phyloP scores from a whole-genome alignment of 1,140 invertebrate species.

The Phortica variegata region DNA sequence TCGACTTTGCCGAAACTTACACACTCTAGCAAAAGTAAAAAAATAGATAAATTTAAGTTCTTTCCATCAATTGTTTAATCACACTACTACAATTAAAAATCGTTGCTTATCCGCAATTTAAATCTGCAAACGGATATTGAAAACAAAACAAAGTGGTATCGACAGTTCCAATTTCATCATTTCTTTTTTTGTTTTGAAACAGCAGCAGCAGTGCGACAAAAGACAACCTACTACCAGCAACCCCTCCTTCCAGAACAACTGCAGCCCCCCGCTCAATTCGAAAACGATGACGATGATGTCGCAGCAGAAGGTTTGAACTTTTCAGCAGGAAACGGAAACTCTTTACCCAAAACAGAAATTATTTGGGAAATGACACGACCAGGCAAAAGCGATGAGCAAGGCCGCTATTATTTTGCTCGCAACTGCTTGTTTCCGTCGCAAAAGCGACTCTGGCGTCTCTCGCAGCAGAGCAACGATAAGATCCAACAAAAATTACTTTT shows the following conservation, averaged over 20 bases:
- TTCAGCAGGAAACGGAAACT: constrained; percentile 29
- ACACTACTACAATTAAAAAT: too few species aligned
- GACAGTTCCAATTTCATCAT: constrained; percentile 1
- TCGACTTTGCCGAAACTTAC: too few species aligned
- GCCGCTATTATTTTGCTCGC: constrained; percentile 20
- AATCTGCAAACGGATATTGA: constrained; percentile 42
- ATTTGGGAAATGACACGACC: constrained; percentile 24
- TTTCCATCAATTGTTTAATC: too few species aligned
- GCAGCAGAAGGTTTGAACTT: constrained; percentile 1
- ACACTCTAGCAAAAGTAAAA: too few species aligned
- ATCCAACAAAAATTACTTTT: constrained; percentile 25
- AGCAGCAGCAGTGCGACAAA: constrained; percentile 25
- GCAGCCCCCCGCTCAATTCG: constrained; percentile 12
- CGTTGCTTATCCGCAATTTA: constrained; percentile 45
- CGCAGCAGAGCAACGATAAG: constrained; percentile 8
- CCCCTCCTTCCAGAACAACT: constrained; percentile 15
- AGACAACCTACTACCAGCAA: constrained; percentile 14
- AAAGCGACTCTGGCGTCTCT: constrained; percentile 9
- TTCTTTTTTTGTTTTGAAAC: constrained; percentile 4
- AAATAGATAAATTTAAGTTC: too few species aligned
- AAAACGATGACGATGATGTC: background rate
- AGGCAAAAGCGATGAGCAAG: background rate
- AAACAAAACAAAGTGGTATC: constrained; percentile 19
- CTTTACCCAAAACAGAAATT: constrained; percentile 25
- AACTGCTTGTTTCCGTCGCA: constrained; percentile 19